These are phyloP conservation scores for Allolobophora icterica DNA, from an alignment of 2,888 invertebrate genomes.

Conservation along the genomic window DNA sequence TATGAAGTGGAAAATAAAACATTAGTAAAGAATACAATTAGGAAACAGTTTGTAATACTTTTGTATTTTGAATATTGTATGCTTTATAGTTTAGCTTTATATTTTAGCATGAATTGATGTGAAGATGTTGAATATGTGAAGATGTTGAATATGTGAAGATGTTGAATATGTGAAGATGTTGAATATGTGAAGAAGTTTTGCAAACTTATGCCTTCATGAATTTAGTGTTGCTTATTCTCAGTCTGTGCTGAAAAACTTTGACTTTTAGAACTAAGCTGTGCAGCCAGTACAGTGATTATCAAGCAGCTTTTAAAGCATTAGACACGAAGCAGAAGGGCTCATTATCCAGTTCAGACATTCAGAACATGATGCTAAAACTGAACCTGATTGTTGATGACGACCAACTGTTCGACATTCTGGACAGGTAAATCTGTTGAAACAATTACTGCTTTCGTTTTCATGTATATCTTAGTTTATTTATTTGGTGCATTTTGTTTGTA, in stretches of 20 bases:
- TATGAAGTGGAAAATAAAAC: background rate
- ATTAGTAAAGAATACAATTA: background rate
- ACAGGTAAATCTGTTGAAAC: slow-evolving; percentile 52
- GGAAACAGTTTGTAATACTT: background rate
- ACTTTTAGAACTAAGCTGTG: slow-evolving; percentile 58
- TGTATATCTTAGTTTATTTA: background rate
- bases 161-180: background rate
- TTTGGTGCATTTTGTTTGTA: background rate
- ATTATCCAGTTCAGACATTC: slow-evolving; percentile 57
- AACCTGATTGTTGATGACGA: slow-evolving; percentile 61
- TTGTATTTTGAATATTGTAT: background rate
- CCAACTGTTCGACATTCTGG: slow-evolving; percentile 59
- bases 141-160: background rate
- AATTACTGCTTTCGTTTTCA: background rate
- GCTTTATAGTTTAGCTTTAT: no score
- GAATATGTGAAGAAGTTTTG: background rate
- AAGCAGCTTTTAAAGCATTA: slow-evolving; percentile 59
- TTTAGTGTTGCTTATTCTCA: slow-evolving; percentile 14
- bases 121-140: background rate
- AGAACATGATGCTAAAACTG: slow-evolving; percentile 58
- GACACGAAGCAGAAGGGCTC: slow-evolving; percentile 58
- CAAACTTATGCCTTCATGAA: background rate
- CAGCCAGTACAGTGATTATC: slow-evolving; percentile 57
- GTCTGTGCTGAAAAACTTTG: background rate
- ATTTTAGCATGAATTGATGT: background rate